phyloP scores from a whole-genome alignment of 1,140 invertebrate species.

The Drosophila erecta region DNA sequence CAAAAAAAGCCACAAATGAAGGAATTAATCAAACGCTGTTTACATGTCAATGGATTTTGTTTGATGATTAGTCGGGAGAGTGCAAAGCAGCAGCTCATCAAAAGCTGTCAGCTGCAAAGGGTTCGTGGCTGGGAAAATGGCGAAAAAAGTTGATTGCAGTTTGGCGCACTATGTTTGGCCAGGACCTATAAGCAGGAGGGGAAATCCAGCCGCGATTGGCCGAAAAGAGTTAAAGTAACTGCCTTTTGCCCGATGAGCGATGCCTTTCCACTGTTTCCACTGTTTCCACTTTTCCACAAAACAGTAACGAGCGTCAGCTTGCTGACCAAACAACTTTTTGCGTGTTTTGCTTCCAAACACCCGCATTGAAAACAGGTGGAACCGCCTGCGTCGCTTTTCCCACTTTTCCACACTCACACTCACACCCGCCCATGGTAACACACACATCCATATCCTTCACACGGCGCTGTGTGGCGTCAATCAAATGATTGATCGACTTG shows the following conservation, averaged over 20 bases:
- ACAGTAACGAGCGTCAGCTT: conserved; percentile 32
- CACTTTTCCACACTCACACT: conserved; percentile 16
- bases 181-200: not conserved
- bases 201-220: not conserved
- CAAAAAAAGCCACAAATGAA: not conserved
- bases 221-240: conserved; percentile 7
- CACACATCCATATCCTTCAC: conserved; percentile 49
- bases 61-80: conserved; percentile 62
- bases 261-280: conserved; percentile 15
- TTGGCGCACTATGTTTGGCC: conserved; percentile 10
- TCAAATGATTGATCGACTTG: conserved; percentile 78
- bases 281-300: conserved; percentile 1
- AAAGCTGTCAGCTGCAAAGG: conserved; percentile 62
- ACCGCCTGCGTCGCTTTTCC: conserved; percentile 18
- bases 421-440: not conserved
- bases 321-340: conserved; percentile 60
- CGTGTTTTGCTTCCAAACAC: conserved; percentile 16
- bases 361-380: conserved; percentile 52
- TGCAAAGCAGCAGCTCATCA: conserved; percentile 30
- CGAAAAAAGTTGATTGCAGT: conserved; percentile 9
- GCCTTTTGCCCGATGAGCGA: conserved; percentile 26
- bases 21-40: conserved; percentile 59
- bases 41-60: conserved; percentile 74
- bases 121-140: not conserved
- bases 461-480: conserved; percentile 61